Base-by-base conservation (phyloP, 2,113 vertebrate genomes). In the Tauraco erythrolophus region DNA sequence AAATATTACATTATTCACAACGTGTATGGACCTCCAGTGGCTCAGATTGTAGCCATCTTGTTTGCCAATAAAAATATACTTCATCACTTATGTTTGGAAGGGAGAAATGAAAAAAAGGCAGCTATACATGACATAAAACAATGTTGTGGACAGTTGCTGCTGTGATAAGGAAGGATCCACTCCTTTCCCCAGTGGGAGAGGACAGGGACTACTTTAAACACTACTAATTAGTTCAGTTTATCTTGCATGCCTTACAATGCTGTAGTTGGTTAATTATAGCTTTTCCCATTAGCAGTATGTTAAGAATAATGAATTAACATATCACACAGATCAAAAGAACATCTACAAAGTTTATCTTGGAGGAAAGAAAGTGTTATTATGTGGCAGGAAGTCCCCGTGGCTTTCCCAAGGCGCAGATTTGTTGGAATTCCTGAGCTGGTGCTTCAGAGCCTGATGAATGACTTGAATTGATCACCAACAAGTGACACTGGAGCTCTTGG, bases 241-340 rank as follows among this genome's bases (percentile, higher is more conserved):
- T 97, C 97, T 97, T 93, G 66, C 92, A 45, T 57, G 96, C 33
- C 12, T 93, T 41, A 88, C 92, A 95, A 82, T 96, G 91, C 86
- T 80, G 88, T 89, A 88, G 93, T 97, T 97, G 92, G 97, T 97
- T 98, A 98, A 98, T 98, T 98, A 98, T 83, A 97, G 97, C 94
- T 97, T 97, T 96, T 94, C 95, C 96, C 94, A 98, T 98, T 98
- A 98, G 96, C 95, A 43, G 62, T 80, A 70, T 19, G 96, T 94
- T 97, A 97, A 97, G 97, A 97, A 91, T 97, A 98, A 98, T 98
- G 97, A 97, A 98, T 98, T 97, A 97, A 98, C 98, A 95, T 89
- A 93, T 94, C 92, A 60, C 90, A 83, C 58, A 68, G 97, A 98
- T 98, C 95, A 98, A 98, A 98, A 97, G 97, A 96, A 83, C 94